Evolutionary conservation across 2,888 invertebrate genomes (phyloP).

Genomic region (Rutpela maculata): DNA sequence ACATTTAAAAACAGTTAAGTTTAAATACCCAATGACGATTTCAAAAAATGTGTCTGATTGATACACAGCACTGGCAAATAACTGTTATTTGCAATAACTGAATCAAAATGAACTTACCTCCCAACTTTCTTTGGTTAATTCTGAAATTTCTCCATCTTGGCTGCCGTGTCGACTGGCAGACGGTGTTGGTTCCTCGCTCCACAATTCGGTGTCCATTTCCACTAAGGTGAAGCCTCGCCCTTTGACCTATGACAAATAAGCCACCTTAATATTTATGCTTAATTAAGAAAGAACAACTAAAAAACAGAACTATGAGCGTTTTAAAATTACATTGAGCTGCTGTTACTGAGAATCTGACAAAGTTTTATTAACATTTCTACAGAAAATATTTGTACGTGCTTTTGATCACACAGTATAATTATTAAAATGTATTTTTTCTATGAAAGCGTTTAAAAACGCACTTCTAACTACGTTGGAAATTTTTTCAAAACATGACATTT

Average conservation of each 20-base stretch:
- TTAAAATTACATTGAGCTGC: neutral
- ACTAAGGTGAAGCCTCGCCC: constrained; percentile 89
- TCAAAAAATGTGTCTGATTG: neutral
- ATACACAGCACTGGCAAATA: constrained; percentile 18
- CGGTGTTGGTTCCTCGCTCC: constrained; percentile 80
- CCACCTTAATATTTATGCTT: neutral
- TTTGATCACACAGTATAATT: too few species aligned
- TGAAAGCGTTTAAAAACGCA: too few species aligned
- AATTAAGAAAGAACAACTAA: neutral
- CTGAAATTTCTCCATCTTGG: constrained; percentile 84
- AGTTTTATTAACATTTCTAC: neutral
- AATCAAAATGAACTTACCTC: constrained; percentile 82
- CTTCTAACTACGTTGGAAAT: too few species aligned
- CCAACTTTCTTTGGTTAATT: constrained; percentile 93
- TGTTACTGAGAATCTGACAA: neutral
- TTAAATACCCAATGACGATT: too few species aligned
- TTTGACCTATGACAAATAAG: constrained; percentile 69
- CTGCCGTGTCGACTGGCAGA: constrained; percentile 77
- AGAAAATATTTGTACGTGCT: neutral
- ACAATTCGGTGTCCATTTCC: constrained; percentile 92
- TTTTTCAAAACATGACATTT: too few species aligned
- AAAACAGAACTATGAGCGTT: neutral
- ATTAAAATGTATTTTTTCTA: too few species aligned
- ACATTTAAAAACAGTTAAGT: too few species aligned
- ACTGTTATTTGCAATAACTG: neutral